phyloP scores from a whole-genome alignment of 2,888 invertebrate genomes.

The Leptinotarsa rubiginosa region DNA sequence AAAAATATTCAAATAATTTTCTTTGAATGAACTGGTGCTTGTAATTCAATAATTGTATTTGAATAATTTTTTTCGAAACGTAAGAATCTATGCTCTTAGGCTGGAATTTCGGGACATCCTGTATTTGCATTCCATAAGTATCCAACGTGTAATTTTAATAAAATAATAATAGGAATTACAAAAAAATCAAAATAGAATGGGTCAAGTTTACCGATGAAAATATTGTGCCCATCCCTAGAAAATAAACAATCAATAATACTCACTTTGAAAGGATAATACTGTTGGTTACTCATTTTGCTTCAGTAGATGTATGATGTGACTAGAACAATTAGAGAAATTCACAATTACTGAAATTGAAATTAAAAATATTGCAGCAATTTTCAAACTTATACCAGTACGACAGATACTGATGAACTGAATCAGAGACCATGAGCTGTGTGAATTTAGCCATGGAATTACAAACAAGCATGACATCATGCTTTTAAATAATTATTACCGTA shows the following conservation, averaged over 20 bases:
- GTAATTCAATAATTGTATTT: too few species aligned
- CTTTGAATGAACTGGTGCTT: too few species aligned
- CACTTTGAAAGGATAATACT: constrained; percentile 90
- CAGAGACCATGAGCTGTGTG: constrained; percentile 43
- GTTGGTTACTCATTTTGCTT: constrained; percentile 71
- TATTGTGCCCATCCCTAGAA: constrained; percentile 16
- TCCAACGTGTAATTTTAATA: too few species aligned
- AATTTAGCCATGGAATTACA: constrained; percentile 36
- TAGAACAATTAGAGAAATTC: constrained; percentile 49
- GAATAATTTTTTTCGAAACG: too few species aligned
- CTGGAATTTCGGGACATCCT: too few species aligned
- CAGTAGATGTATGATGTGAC: constrained; percentile 45
- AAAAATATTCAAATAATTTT: too few species aligned
- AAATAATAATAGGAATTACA: too few species aligned
- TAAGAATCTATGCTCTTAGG: too few species aligned
- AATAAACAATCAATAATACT: constrained; percentile 58
- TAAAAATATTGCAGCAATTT: constrained; percentile 28
- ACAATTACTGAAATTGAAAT: constrained; percentile 29
- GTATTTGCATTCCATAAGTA: too few species aligned
- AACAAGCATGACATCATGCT: constrained; percentile 55
- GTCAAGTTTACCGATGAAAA: background rate
- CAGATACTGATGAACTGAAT: constrained; percentile 38
- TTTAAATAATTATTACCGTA: constrained; percentile 57
- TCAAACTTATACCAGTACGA: constrained; percentile 45
- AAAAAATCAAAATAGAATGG: background rate